phyloP scores from a whole-genome alignment of 2,113 vertebrate genomes.

The Leiothrix lutea region DNA sequence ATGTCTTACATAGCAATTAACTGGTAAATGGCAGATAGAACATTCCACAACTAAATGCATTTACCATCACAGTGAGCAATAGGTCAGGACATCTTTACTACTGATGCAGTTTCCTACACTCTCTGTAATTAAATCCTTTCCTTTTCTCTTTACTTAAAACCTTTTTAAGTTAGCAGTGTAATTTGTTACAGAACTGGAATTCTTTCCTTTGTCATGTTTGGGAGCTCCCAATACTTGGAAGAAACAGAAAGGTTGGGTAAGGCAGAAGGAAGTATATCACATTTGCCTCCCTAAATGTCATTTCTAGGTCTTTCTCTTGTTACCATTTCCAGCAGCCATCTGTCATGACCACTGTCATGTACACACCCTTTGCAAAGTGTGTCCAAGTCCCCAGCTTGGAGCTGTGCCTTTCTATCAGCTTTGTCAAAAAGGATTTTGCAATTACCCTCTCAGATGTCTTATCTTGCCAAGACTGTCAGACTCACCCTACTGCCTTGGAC shows the following conservation, averaged over 20 bases:
- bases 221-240: neutral
- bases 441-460: neutral
- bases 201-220: neutral
- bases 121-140: neutral
- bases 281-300: neutral
- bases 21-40: neutral
- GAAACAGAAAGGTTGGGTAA: neutral
- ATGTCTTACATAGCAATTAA: neutral
- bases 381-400: neutral
- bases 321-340: slow-evolving; percentile 31
- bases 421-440: neutral
- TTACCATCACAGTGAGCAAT: neutral
- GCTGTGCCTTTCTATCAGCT: neutral
- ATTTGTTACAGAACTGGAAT: neutral
- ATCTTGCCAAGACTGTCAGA: neutral
- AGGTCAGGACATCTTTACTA: neutral
- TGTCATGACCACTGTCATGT: neutral
- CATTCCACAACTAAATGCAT: neutral
- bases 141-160: neutral
- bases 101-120: neutral
- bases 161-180: neutral
- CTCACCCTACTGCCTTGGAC: neutral
- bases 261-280: neutral
- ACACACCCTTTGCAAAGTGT: neutral
- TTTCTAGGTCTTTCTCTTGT: neutral